Conservation (phyloP, 2,888 invertebrate species). For the Drosophila acutilabella region DNA sequence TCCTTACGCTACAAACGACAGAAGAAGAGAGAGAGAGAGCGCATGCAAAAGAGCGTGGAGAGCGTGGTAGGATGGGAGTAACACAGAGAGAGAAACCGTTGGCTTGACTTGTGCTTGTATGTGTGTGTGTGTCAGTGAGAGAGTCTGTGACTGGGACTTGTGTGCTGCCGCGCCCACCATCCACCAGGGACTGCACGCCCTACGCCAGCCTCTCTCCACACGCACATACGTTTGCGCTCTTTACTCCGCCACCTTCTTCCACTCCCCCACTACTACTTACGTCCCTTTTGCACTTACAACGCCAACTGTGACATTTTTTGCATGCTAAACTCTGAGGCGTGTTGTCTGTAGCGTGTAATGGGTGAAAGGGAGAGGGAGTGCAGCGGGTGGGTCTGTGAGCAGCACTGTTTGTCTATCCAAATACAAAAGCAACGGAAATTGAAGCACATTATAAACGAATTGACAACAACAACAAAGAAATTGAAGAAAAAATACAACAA, state of each 20-base stretch:
- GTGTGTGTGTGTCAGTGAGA: conserved; percentile 1
- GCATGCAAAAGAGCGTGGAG: conserved; percentile 13
- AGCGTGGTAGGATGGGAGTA: not conserved
- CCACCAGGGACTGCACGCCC: conserved; percentile 23
- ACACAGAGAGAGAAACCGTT: not conserved
- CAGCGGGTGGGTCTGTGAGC: conserved; percentile 6
- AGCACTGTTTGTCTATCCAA: conserved; percentile 48
- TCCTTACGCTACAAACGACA: conserved; percentile 51
- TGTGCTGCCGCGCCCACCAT: conserved; percentile 71
- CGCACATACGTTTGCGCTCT: not conserved
- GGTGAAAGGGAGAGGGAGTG: not conserved
- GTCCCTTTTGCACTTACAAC: conserved; percentile 22
- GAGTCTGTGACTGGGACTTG: conserved; percentile 38
- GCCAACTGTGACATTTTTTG: conserved; percentile 51
- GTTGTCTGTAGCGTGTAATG: conserved; percentile 17
- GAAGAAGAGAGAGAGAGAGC: conserved; percentile 15
- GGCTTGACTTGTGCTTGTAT: not conserved
- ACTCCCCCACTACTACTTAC: conserved; percentile 12
- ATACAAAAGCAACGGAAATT: conserved; percentile 68
- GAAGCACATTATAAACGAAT: conserved; percentile 67
- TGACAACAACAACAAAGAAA: conserved; percentile 38
- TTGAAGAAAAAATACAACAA: conserved; percentile 35
- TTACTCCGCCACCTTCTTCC: not conserved
- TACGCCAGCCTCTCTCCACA: conserved; percentile 1
- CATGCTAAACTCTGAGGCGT: conserved; percentile 66